A percentile compares a stretch with the other conserved stretches of the same genome.
phyloP scores from a whole-genome alignment of 2,888 invertebrate species.

The Gastracanthus pulcherrimus region DNA sequence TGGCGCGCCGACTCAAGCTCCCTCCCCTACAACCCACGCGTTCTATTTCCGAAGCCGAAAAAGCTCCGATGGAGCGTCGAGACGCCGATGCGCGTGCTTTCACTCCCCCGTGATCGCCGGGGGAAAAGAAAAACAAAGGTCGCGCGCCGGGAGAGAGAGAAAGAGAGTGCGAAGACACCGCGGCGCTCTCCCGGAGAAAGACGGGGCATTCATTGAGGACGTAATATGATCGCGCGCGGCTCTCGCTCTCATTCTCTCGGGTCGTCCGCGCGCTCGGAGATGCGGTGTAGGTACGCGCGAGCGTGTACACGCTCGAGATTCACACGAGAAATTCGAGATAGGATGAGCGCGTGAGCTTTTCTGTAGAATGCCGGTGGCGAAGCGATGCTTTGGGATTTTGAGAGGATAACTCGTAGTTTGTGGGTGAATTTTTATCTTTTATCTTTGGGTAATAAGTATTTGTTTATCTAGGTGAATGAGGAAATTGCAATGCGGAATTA shows the following conservation, averaged over 20 bases:
- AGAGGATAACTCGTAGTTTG: no score
- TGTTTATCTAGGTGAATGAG: no score
- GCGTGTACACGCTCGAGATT: background rate
- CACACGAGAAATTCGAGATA: background rate
- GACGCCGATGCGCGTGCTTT: background rate
- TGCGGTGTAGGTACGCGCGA: background rate
- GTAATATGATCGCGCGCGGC: constrained; percentile 36
- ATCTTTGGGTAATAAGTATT: no score
- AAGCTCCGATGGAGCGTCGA: background rate
- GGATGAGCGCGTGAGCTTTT: background rate
- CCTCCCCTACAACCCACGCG: constrained; percentile 57
- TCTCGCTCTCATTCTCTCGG: background rate
- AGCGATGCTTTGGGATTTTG: no score
- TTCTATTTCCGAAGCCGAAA: constrained; percentile 66
- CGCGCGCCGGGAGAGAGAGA: no score
- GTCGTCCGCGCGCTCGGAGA: no score
- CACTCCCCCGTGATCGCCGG: constrained; percentile 20
- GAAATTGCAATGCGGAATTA: no score
- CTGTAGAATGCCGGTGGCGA: background rate
- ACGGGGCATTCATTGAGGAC: constrained; percentile 46
- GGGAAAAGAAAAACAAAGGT: constrained; percentile 51
- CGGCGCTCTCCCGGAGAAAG: constrained; percentile 25
- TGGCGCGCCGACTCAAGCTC: constrained; percentile 41
- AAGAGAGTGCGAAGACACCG: constrained; percentile 12
- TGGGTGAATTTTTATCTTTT: no score